These are phyloP conservation scores for Platycheirus albimanus DNA, from an alignment of 2,888 invertebrate genomes.

Conservation along the genomic window DNA sequence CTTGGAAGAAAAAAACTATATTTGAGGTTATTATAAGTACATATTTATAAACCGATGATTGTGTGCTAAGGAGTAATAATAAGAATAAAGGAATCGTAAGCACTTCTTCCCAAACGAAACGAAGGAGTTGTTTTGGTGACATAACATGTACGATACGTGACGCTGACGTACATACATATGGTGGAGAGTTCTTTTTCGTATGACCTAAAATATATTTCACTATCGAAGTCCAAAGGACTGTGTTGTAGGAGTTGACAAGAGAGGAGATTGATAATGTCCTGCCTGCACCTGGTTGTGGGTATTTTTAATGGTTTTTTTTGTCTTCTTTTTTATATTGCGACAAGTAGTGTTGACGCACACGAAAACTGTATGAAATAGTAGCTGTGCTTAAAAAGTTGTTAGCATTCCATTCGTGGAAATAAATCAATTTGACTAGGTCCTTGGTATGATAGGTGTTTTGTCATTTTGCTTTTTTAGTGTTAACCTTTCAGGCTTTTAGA, in stretches of 20 bases:
- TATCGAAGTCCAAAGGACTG: not conserved
- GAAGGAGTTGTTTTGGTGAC: not conserved
- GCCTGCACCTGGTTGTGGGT: conserved; percentile 15
- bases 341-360: conserved; percentile 27
- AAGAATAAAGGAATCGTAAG: conserved; percentile 7
- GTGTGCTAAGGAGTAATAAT: conserved; percentile 17
- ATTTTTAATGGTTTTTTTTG: conserved; percentile 7
- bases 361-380: not conserved
- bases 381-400: conserved; percentile 3
- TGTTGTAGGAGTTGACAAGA: conserved; percentile 1
- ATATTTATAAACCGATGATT: conserved; percentile 12
- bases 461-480: not conserved
- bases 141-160: not conserved
- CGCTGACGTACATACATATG: conserved; percentile 2
- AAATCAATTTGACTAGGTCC: conserved; percentile 21
- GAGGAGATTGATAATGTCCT: conserved; percentile 17
- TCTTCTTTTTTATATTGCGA: conserved; percentile 6
- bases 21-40: not conserved
- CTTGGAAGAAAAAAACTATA: not conserved
- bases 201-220: conserved; percentile 8
- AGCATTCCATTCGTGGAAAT: conserved; percentile 6
- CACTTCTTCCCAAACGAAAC: not conserved
- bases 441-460: conserved; percentile 8
- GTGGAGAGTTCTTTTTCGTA: not conserved
- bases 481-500: not conserved